Base-by-base conservation (phyloP, 1,140 invertebrate species). In the Odontomachus brunneus region DNA sequence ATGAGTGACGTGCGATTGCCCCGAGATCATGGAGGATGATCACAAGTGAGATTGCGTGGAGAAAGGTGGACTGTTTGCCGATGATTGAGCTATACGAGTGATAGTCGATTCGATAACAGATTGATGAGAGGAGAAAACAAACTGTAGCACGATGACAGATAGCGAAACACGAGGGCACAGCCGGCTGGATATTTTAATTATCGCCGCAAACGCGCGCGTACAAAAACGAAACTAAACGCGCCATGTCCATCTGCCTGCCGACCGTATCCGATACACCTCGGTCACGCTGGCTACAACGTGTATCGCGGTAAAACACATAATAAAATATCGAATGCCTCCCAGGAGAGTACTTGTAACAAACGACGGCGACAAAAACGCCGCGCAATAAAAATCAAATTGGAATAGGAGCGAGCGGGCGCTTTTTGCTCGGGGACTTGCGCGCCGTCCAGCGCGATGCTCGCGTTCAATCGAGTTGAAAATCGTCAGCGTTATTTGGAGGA, bases 401-500 rank as follows among this genome's bases (percentile, higher is more conserved):
- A 78, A 78, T 78, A 78, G 22, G 75, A 71, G 75, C 53, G 65
- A 69, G 75, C 49, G 75, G 38, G 57, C 9, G 49, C 63, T 78
- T 78, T 78, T 78, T 78, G 29, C 17, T 12, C 49, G 55, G 63
- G 38, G 74, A 22, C 67, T 78, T 55, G 75, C 75, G 63, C 33
- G 49, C 22, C 44, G 59, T 65, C 73, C 63, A 78, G 48, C 44
- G 19, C 62, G 60, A 66, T 66, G 65, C 75, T 59, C 75, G 75
- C 75, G 75, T 69, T 80, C 75, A 80, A 69, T 80, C 75, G 75
- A 80, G 65, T 80, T 80, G 75, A 80, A 80, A 80, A 80, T 80
- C 65, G 75, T 78, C 75, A 71, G 63, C 65, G 51, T 33, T 65
- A 69, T 80, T 71, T 48, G 65, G 51, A 80, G 29, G 65, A 80